Base-by-base conservation (phyloP, 1,140 invertebrate genomes). In the Charaxes varanes region DNA sequence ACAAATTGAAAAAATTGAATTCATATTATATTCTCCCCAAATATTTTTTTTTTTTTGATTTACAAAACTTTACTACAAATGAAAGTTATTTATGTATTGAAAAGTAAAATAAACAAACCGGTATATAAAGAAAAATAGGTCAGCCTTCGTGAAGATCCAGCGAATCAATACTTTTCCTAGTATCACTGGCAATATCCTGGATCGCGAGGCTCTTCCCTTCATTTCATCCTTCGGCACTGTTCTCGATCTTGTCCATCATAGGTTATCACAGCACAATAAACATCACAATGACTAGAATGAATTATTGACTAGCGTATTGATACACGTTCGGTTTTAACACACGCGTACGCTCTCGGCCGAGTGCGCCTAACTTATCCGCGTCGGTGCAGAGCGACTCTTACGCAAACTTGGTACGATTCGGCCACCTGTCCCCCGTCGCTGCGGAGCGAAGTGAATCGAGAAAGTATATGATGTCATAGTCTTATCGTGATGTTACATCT, bases 131-230 rank as follows among this genome's bases (percentile, higher is more conserved):
- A 73, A 72, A 2, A 73, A 50, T n/a, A 79, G 33, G 26, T 79
- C 71, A 3, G 78, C 69, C 38, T 79, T 82, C 11, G 57, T 72
- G 34, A 81, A 76, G 12, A 82, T 47, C 74, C 74, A 79, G 21
- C 63, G 61, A 2, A 79, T 43, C 3, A 79, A 52, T 24, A 73
- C 42, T 51, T 67, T 77, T 21, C 68, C 72, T 22, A 77, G 47
- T 8, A 76, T 28, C 31, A 72, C 58, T 41, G 78, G 63, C 43
- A 76, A 36, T 40, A 63, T 65, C 30, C 41, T 58, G 8, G 42
- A 41, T 40, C 52, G 34, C 15, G 35, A 47, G 26, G 40, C 40
- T 43, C 62, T 61, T 3, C 62, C 64, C 68, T 68, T 77, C 77
- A 81, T 81, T 67, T 77, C 74, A 81, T 79, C 42, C 24, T 55